A percentile compares a stretch with the other conserved stretches of the same genome.
Evolutionary conservation across 2,797 vertebrate genomes (phyloP).

Genomic region (Silurus lanzhouensis): DNA sequence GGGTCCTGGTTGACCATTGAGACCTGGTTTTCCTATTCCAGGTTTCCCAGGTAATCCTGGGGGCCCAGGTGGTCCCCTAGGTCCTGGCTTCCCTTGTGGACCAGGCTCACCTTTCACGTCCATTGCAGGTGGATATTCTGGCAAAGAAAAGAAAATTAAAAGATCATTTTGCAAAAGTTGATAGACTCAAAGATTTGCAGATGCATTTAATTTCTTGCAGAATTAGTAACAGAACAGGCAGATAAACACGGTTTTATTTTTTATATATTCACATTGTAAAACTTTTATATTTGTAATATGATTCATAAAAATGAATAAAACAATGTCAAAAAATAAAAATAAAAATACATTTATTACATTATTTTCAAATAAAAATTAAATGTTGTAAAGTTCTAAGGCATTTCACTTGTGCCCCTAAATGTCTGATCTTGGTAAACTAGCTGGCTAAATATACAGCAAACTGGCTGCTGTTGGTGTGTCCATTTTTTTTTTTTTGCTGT

Average conservation of each 20-base stretch:
- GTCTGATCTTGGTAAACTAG: neutral
- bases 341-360: too few relatives aligned
- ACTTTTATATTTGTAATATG: neutral
- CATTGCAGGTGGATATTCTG: conserved; percentile 90
- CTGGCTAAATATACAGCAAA: neutral
- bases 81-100: conserved; percentile 91
- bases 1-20: conserved; percentile 89
- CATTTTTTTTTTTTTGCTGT: neutral
- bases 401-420: neutral
- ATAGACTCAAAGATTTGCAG: neutral
- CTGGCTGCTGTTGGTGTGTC: neutral
- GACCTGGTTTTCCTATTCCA: conserved; percentile 90
- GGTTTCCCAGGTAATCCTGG: conserved; percentile 91
- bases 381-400: neutral
- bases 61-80: conserved; percentile 86
- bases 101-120: conserved; percentile 95
- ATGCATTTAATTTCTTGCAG: neutral
- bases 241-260: neutral
- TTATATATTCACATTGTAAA: neutral
- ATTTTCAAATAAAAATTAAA: neutral
- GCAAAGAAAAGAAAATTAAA: conserved; percentile 59
- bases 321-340: too few relatives aligned
- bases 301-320: neutral
- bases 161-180: neutral
- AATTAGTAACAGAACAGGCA: neutral